Evolutionary conservation across 1,140 invertebrate genomes (phyloP).

Genomic region (Thereuonema tuberculata): DNA sequence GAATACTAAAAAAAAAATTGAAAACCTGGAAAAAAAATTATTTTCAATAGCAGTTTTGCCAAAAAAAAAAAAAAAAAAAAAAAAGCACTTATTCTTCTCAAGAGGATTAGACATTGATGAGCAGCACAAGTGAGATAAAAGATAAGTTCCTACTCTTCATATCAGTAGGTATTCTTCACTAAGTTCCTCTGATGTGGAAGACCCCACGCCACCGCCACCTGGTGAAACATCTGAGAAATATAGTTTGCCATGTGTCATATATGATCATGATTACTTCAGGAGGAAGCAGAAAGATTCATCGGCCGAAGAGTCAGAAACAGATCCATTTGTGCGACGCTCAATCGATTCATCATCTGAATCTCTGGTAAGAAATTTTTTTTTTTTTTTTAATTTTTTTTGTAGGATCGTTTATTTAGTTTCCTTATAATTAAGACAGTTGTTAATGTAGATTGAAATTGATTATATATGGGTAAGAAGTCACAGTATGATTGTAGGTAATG

Average conservation of each 20-base stretch:
- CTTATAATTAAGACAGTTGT: background rate
- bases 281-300: conserved; percentile 17
- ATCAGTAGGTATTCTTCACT: conserved; percentile 11
- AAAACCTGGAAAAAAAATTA: no score
- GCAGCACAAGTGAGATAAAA: no score
- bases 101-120: no score
- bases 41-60: no score
- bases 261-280: conserved; percentile 29
- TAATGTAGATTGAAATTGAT: no score
- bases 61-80: no score
- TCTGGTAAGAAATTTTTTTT: background rate
- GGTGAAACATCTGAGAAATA: background rate
- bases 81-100: no score
- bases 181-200: conserved; percentile 12
- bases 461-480: no score
- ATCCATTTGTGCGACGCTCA: conserved; percentile 5
- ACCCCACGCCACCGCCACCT: background rate
- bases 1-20: no score
- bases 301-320: conserved; percentile 1
- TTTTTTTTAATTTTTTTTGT: background rate
- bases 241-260: conserved; percentile 11
- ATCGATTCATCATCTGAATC: conserved; percentile 19
- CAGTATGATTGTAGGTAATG: no score
- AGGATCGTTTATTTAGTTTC: background rate
- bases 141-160: conserved; percentile 2